Evolutionary conservation across 2,113 vertebrate species (phyloP).

Genomic region (Strix uralensis): DNA sequence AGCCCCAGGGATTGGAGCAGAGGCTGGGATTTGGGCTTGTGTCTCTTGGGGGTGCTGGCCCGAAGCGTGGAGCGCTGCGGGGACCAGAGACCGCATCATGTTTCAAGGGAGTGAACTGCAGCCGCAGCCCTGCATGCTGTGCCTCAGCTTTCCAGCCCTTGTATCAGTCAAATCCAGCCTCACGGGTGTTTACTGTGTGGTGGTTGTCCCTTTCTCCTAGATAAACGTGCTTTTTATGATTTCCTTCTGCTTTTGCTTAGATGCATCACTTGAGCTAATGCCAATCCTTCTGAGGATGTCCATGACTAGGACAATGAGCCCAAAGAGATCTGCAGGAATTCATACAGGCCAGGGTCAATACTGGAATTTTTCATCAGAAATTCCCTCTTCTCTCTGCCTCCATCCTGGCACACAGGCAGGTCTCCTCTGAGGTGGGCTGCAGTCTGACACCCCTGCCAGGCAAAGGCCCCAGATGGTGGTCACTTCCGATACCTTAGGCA

Average conservation of each 20-base stretch:
- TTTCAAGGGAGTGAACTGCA: background rate
- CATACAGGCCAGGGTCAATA: background rate
- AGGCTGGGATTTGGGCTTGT: background rate
- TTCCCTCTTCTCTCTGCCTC: background rate
- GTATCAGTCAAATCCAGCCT: fast-evolving
- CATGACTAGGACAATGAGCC: background rate
- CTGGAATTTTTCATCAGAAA: background rate
- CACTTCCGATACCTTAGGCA: background rate
- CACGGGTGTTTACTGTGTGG: background rate
- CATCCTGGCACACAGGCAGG: background rate
- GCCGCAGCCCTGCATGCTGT: background rate
- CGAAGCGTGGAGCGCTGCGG: fast-evolving
- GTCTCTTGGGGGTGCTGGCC: background rate
- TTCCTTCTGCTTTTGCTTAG: background rate
- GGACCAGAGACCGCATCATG: background rate
- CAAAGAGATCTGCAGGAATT: background rate
- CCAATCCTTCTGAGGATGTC: background rate
- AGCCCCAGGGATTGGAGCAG: background rate
- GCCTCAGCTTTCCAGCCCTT: background rate
- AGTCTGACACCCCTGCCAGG: background rate
- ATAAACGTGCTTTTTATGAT: background rate
- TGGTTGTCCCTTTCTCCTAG: background rate
- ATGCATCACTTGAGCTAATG: background rate
- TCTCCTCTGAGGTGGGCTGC: background rate
- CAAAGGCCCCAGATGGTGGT: background rate